phyloP scores from a whole-genome alignment of 2,797 vertebrate genomes.

The Linurgus olivaceus region DNA sequence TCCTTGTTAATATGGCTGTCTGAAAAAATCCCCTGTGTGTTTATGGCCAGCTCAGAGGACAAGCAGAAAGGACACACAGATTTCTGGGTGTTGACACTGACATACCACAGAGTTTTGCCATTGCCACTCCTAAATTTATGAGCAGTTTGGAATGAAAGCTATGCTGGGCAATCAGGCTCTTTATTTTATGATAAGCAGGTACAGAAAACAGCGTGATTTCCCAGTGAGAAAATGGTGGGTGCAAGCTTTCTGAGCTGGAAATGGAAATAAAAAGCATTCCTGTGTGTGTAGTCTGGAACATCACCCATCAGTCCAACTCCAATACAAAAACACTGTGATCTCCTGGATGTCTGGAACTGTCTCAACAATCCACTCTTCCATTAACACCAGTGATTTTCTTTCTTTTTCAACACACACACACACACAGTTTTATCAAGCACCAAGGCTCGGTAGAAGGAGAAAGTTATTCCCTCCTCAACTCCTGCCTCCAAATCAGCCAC shows the following conservation, averaged over 20 bases:
- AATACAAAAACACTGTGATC: neutral
- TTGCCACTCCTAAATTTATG: neutral
- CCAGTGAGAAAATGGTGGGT: neutral
- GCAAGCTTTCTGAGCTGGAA: neutral
- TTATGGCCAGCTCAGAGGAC: neutral
- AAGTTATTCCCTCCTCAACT: neutral
- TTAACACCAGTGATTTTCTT: neutral
- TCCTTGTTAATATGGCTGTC: neutral
- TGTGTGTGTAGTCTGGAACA: neutral
- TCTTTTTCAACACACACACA: neutral
- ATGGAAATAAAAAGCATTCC: neutral
- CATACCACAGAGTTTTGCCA: neutral
- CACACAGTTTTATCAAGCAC: neutral
- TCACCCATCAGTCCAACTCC: neutral
- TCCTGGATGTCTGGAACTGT: neutral
- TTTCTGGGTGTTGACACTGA: neutral
- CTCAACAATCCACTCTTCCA: neutral
- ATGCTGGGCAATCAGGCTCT: neutral
- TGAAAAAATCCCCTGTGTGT: neutral
- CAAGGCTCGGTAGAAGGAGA: neutral
- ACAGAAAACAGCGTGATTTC: slow-evolving; percentile 7
- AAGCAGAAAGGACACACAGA: neutral
- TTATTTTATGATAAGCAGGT: neutral
- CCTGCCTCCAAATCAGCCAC: neutral
- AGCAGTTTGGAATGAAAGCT: neutral